Evolutionary conservation across 2,113 vertebrate species (phyloP).

Genomic region (Origma solitaria): DNA sequence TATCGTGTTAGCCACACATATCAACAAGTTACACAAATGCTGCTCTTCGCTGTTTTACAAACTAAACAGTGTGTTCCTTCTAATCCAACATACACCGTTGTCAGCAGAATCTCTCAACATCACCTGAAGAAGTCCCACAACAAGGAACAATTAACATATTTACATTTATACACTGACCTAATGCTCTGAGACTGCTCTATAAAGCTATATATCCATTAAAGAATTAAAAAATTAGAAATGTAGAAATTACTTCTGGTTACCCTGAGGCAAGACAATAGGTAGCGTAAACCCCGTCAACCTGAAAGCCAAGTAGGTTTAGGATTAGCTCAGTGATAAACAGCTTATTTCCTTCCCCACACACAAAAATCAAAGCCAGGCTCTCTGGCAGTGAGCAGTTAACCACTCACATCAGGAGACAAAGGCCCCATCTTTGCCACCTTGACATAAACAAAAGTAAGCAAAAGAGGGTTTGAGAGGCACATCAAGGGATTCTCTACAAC

Average conservation of each 20-base stretch:
- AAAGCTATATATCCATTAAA: not conserved
- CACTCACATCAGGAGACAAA: slow-evolving; percentile 40
- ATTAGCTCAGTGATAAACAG: not conserved
- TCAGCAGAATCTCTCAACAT: not conserved
- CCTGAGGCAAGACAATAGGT: not conserved
- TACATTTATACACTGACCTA: not conserved
- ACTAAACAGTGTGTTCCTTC: not conserved
- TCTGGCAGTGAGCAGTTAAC: not conserved
- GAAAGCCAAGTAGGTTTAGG: not conserved
- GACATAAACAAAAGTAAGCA: not conserved
- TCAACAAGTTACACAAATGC: not conserved
- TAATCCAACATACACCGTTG: rapidly evolving
- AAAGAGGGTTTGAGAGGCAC: not conserved
- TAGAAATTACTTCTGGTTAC: not conserved
- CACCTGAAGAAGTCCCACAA: not conserved
- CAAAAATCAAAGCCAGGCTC: slow-evolving; percentile 14
- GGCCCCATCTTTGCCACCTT: slow-evolving; percentile 18
- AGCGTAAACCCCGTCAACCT: not conserved
- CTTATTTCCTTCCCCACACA: not conserved
- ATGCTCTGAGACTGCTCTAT: not conserved
- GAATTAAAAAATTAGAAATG: not conserved
- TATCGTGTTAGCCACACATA: not conserved
- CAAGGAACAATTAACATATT: not conserved
- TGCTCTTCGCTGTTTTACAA: not conserved
- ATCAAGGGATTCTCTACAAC: slow-evolving; percentile 24